Evolutionary conservation across 2,113 vertebrate species (phyloP), one percentile per base, ranked within the genome.

Genomic region (Canis aureus): DNA sequence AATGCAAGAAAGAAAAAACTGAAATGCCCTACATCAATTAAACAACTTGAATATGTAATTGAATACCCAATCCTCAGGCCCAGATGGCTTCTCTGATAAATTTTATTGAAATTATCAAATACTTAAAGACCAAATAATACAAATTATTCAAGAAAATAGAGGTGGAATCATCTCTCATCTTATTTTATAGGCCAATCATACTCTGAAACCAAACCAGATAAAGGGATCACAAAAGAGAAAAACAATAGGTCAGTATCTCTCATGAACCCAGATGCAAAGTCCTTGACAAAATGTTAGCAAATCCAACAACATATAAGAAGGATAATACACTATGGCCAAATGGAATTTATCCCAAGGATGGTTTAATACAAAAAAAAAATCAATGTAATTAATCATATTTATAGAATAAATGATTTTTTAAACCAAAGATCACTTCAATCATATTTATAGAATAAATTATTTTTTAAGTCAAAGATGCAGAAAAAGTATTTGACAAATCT

Each of bases 101-200:
- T 35, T 86, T 38, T 60, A 85, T 19, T 17, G 59, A 91, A 88
- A 71, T 38, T 71, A 85, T 38, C 29, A 79, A 91, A 74, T 59
- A 80, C 49, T 73, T 73, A 71, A 71, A 32, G 55, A 53, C 38
- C 35, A 80, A 69, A 71, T 73, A 55, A 73, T 73, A 32, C 8
- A 87, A 92, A 92, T 81, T 87, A 87, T 92, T 73, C 71, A 66
- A 92, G 82, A 95, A 87, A 81, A 89, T 1, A 66, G 32, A 95
- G 16, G 51, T 82, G 3, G 20, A n/a, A 19, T 60, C 2, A 76
- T 73, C 62, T 96, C 51, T 82, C 59, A 89, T 66, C 11, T 81
- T 29, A 35, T 89, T 88, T 92, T 69, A 84, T 78, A 83, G n/a
- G 62, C 51, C 49, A 83, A 35, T 38, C 64, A 74, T 95, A 80